Evolutionary conservation across 2,113 vertebrate species (phyloP).

Genomic region (Crocuta crocuta): DNA sequence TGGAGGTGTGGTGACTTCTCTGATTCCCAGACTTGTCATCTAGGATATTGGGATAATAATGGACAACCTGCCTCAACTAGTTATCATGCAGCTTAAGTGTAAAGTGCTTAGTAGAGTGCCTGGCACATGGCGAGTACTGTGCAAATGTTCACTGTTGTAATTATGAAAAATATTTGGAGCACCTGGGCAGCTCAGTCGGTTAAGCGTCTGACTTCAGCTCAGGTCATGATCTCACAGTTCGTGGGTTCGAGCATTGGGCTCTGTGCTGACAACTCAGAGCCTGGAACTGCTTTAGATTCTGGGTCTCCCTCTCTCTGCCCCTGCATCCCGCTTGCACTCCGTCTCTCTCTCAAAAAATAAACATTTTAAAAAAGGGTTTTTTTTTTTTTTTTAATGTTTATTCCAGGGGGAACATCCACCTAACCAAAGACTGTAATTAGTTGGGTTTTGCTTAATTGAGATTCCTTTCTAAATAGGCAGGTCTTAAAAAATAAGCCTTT

Average conservation of each 20-base stretch:
- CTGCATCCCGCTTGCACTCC: too few relatives aligned
- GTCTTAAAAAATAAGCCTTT: constrained; percentile 23
- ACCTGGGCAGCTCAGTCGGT: too few relatives aligned
- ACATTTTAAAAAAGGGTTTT: too few relatives aligned
- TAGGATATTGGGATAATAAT: neutral
- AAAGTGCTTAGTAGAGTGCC: neutral
- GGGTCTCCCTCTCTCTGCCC: too few relatives aligned
- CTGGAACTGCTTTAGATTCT: too few relatives aligned
- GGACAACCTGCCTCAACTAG: neutral
- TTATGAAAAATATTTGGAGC: neutral
- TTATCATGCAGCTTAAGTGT: neutral
- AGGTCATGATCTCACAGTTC: too few relatives aligned
- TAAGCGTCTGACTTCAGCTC: too few relatives aligned
- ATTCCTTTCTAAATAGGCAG: neutral
- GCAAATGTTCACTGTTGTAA: neutral
- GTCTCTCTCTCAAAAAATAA: too few relatives aligned
- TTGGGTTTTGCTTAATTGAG: neutral
- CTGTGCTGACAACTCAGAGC: too few relatives aligned
- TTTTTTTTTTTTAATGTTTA: neutral
- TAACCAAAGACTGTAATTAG: neutral
- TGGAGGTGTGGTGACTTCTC: neutral
- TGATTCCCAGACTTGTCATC: neutral
- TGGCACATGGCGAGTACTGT: neutral
- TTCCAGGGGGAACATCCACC: neutral
- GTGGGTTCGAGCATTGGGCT: too few relatives aligned